phyloP scores from a whole-genome alignment of 2,797 vertebrate genomes.

The Anniella stebbinsi region DNA sequence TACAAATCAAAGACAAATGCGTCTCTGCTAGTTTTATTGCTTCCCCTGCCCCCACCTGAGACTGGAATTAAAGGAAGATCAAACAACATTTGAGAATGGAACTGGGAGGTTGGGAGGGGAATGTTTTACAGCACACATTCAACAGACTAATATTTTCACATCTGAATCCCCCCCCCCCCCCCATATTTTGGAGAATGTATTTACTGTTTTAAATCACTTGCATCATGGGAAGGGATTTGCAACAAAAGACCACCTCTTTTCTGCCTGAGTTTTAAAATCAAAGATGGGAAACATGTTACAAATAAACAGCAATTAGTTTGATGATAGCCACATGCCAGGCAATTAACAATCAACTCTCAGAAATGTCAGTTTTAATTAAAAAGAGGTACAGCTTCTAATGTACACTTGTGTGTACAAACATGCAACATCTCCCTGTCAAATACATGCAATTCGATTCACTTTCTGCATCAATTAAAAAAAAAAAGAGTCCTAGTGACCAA shows the following conservation, averaged over 20 bases:
- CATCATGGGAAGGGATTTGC: background rate
- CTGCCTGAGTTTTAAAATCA: background rate
- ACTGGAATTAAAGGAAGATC: slow-evolving; percentile 26
- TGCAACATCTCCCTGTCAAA: background rate
- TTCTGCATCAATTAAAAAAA: background rate
- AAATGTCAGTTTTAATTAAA: slow-evolving; percentile 26
- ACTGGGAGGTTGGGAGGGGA: background rate
- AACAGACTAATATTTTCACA: background rate
- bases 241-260: background rate
- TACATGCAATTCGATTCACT: background rate
- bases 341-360: slow-evolving; percentile 18
- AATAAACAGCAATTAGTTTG: background rate
- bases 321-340: background rate
- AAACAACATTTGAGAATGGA: slow-evolving; percentile 1
- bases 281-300: background rate
- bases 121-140: background rate
- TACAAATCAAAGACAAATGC: slow-evolving; percentile 17
- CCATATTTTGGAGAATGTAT: background rate
- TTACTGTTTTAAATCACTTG: background rate
- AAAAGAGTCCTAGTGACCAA: background rate
- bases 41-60: background rate
- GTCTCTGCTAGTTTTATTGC: slow-evolving; percentile 3
- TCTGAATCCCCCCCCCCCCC: background rate
- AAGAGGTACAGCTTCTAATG: background rate
- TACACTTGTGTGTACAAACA: background rate